phyloP scores from a whole-genome alignment of 2,797 vertebrate species.

The Percopsis omiscomaycus region DNA sequence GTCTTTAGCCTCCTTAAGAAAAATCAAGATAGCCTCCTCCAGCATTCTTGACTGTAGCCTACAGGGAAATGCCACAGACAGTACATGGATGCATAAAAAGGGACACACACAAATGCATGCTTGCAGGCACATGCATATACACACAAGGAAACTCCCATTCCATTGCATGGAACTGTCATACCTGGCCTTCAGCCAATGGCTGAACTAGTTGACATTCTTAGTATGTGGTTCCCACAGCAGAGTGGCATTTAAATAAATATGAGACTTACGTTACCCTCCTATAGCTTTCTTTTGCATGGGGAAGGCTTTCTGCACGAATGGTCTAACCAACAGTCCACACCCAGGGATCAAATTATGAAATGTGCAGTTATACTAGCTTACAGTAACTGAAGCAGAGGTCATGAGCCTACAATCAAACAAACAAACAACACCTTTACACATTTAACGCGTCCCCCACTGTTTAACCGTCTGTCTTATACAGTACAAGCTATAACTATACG shows the following conservation, averaged over 20 bases:
- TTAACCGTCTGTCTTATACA: conserved; percentile 31
- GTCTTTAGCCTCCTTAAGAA: conserved; percentile 46
- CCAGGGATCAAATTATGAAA: conserved; percentile 10
- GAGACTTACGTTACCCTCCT: conserved; percentile 51
- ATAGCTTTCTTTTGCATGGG: conserved; percentile 39
- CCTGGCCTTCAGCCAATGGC: conserved; percentile 42
- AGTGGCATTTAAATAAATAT: conserved; percentile 55
- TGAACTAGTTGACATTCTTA: conserved; percentile 17
- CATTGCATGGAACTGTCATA: conserved; percentile 40
- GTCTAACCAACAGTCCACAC: not conserved
- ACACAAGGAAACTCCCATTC: conserved; percentile 33
- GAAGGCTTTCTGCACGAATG: not conserved
- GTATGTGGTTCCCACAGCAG: conserved; percentile 41
- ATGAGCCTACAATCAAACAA: conserved; percentile 3
- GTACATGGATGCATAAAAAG: conserved; percentile 4
- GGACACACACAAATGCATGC: conserved; percentile 3
- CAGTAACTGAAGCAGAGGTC: conserved; percentile 3
- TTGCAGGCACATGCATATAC: conserved; percentile 17
- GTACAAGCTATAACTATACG: conserved; percentile 53
- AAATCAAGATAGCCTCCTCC: conserved; percentile 32
- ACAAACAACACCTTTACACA: conserved; percentile 13
- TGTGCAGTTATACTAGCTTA: not conserved
- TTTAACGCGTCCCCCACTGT: conserved; percentile 8
- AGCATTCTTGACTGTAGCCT: not conserved
- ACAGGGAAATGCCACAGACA: not conserved